Evolutionary conservation across 2,888 invertebrate species (phyloP), one percentile per base, ranked within the genome.

Genomic region (Dioctria linearis): DNA sequence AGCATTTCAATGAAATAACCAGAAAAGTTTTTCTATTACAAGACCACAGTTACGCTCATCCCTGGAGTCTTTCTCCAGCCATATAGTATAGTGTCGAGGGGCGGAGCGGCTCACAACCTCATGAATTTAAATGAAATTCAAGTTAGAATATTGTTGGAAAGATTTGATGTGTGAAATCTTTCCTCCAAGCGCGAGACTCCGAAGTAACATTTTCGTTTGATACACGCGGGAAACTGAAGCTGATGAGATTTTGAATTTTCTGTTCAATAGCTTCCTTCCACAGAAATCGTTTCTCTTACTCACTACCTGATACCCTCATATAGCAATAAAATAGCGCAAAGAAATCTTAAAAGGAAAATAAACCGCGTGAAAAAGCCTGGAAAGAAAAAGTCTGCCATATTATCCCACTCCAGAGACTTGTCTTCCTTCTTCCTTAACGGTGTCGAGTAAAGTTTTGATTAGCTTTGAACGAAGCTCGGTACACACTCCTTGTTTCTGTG

Each of bases 81-180:
- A 46, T 46, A 25, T 25, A 25, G 49, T 46, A 9, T 46, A 46
- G 4, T 11, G 54, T 54, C n/a, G 54, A 54, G 11, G 11, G 54
- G 11, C 54, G 54, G 11, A 11, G 25, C 25, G 54, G 2, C 3
- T 8, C 54, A 54, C 54, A 54, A 54, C 11, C 54, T 54, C 54
- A 54, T 54, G 54, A 54, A 54, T 54, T 54, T 54, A 54, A 54
- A 54, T 54, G 54, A 54, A 54, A 11, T 54, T n/a, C 54, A 54
- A 54, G 54, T 11, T 54, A n/a, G 54, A 54, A 54, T 54, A 54
- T 54, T n/a, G 54, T n/a, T n/a, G 54, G 54, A 4, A 54, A n/a
- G 54, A 54, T 54, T 54, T 54, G 54, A 54, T 54, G 54, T 54
- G 54, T 54, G 54, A 54, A 54, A 54, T 54, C 11, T 54, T 54